Evolutionary conservation across 2,113 vertebrate species (phyloP), one percentile per base, ranked within the genome.

Genomic region (Pipra filicauda): DNA sequence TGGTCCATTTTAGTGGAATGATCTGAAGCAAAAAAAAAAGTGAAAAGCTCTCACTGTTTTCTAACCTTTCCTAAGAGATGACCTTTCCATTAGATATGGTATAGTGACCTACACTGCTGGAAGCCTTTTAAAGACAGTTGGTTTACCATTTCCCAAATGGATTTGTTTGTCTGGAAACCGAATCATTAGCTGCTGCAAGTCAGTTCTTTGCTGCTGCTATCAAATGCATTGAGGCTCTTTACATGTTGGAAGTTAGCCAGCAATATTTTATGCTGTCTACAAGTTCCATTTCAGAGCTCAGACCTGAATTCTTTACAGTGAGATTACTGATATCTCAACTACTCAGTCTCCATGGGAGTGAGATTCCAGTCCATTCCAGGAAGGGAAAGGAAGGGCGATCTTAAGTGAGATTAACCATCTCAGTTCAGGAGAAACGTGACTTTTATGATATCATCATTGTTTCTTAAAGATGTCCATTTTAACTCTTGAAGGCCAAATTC

Each of bases 121-220:
- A 93, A 95, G 52, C 93, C 86, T 95, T 96, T 97, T 85, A 96
- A 89, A 94, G 77, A 89, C 48, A 67, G 64, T 61, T 77, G 46
- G 75, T 88, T 91, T 95, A 92, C 91, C 79, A 94, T 97, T 95
- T 92, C 74, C 72, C 83, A 97, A 91, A 92, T 92, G 88, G 72
- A 96, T 95, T 95, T 97, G 51, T 95, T 96, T 95, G 91, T 96
- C 96, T 96, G 69, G 61, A 96, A 96, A 96, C 81, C 37, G 31
- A 97, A 95, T 96, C 86, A 65, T 97, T 97, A 95, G 44, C 52
- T 91, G 95, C 85, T 93, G 89, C 39, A 44, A 91, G 85, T 85
- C 85, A 87, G 79, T 85, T 8, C 54, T 77, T 85, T 71, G 28
- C 83, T 88, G 24, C 65, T 94, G 44, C 88, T 93, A 91, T 94